Evolutionary conservation across 1,140 invertebrate genomes (phyloP).

Genomic region (Cydia fagiglandana): DNA sequence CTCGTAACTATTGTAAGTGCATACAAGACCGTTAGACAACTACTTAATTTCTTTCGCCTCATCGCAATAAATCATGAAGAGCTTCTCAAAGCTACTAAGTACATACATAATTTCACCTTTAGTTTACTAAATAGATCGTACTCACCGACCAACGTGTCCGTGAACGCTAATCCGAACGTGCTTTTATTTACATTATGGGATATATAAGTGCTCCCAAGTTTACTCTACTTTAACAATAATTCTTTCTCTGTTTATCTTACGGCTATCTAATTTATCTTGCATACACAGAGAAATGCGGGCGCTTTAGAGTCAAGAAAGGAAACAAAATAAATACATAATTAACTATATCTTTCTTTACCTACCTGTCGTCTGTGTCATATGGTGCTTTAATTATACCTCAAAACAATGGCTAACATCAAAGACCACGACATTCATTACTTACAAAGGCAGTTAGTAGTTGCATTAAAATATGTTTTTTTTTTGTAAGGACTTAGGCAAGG

Average conservation of each 20-base stretch:
- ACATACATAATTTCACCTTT: neutral
- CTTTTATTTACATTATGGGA: conserved; percentile 54
- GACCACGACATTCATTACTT: no score
- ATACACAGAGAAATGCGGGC: conserved; percentile 69
- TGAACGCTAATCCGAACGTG: conserved; percentile 48
- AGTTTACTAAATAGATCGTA: conserved; percentile 16
- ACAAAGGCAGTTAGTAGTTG: no score
- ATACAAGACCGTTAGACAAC: neutral
- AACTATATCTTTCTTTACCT: conserved; percentile 56
- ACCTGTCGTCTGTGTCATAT: conserved; percentile 63
- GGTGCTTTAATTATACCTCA: conserved; percentile 34
- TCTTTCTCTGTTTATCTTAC: conserved; percentile 70
- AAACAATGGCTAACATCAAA: neutral
- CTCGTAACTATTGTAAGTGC: no score
- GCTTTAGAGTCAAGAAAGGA: conserved; percentile 69
- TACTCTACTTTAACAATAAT: conserved; percentile 67
- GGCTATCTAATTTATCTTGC: conserved; percentile 63
- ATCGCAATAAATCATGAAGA: conserved; percentile 35
- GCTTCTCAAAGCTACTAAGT: conserved; percentile 36
- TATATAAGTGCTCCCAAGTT: conserved; percentile 65
- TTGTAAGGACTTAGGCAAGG: no score
- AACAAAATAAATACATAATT: conserved; percentile 74
- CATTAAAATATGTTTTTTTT: no score
- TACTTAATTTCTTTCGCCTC: neutral
- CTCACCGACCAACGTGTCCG: neutral